phyloP scores from a whole-genome alignment of 2,797 vertebrate genomes.

The Cossypha dichroa region DNA sequence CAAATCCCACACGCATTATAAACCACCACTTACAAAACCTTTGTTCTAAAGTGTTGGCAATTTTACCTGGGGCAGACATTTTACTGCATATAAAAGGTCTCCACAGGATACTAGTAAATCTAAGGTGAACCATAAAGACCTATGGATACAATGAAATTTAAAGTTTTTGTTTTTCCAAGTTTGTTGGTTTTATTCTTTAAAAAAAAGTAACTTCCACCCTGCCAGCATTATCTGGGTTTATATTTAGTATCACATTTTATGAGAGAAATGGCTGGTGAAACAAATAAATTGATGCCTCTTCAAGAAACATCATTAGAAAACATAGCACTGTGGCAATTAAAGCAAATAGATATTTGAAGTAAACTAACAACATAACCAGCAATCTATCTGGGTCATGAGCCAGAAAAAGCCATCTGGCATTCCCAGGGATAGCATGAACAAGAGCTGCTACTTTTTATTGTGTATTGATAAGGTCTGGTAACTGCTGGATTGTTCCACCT shows the following conservation, averaged over 20 bases:
- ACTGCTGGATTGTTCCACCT: not conserved
- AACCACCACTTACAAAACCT: slow-evolving; percentile 74
- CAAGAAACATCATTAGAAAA: not conserved
- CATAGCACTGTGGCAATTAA: not conserved
- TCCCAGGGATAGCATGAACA: not conserved
- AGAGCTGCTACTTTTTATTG: slow-evolving; percentile 36
- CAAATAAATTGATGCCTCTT: not conserved
- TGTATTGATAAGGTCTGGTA: slow-evolving; percentile 36
- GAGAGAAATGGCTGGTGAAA: not conserved
- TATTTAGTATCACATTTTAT: not conserved
- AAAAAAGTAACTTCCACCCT: slow-evolving; percentile 29
- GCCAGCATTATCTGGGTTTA: not conserved
- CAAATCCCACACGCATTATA: slow-evolving; percentile 75
- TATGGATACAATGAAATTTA: slow-evolving; percentile 67
- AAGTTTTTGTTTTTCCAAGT: slow-evolving; percentile 71
- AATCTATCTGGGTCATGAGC: slow-evolving; percentile 15
- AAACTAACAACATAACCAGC: slow-evolving; percentile 38
- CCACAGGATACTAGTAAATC: slow-evolving; percentile 65
- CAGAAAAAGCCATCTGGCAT: slow-evolving; percentile 54
- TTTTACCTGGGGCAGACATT: slow-evolving; percentile 75
- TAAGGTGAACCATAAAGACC: slow-evolving; percentile 60
- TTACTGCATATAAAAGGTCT: slow-evolving; percentile 75
- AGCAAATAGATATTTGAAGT: slow-evolving; percentile 15
- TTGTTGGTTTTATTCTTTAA: not conserved
- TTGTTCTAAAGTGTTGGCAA: slow-evolving; percentile 73